A percentile compares a stretch with the other conserved stretches of the same genome.
These are phyloP conservation scores for Sminthurides aquaticus DNA, from an alignment of 2,888 invertebrate genomes.

Conservation along the genomic window DNA sequence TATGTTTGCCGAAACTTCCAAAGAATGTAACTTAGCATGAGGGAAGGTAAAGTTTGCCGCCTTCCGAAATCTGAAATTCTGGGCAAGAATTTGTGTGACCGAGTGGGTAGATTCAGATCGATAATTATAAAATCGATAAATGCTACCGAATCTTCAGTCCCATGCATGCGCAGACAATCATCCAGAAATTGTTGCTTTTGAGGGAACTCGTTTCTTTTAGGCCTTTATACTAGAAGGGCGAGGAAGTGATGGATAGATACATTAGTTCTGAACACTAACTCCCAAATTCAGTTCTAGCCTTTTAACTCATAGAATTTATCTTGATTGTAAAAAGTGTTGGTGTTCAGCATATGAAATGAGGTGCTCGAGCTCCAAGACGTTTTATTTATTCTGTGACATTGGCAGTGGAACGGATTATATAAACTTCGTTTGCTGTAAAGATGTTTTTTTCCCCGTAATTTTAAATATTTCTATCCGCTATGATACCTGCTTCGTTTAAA, in stretches of 20 bases:
- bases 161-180: background rate
- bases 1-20: too few relatives aligned
- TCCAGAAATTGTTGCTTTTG: constrained; percentile 2
- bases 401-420: too few relatives aligned
- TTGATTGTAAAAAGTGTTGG: too few relatives aligned
- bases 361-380: too few relatives aligned
- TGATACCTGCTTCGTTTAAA: background rate
- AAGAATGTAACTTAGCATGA: too few relatives aligned
- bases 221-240: background rate
- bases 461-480: background rate
- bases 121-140: background rate
- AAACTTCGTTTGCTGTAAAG: too few relatives aligned
- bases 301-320: too few relatives aligned
- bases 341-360: too few relatives aligned
- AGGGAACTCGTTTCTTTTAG: background rate
- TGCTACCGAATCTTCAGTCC: background rate
- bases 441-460: too few relatives aligned
- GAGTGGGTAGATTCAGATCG: background rate
- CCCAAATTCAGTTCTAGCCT: too few relatives aligned
- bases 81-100: background rate
- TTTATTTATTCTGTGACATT: too few relatives aligned
- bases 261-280: background rate
- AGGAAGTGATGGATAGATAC: background rate
- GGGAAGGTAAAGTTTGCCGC: constrained; percentile 3
- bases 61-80: background rate